These are phyloP conservation scores for Desmodus rotundus DNA, from an alignment of 2,113 vertebrate genomes.

Conservation along the genomic window DNA sequence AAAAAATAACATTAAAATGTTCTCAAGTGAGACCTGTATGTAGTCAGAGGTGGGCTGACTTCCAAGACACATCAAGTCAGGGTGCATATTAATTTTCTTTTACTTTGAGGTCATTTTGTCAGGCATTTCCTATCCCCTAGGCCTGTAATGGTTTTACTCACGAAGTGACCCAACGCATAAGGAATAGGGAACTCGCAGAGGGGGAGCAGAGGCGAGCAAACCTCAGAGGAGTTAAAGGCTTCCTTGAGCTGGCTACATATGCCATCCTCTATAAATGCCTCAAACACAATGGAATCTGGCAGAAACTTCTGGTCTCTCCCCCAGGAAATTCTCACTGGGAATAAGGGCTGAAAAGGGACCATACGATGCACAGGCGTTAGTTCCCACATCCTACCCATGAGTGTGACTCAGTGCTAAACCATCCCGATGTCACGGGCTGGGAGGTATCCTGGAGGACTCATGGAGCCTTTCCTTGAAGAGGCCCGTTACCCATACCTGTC, in stretches of 20 bases:
- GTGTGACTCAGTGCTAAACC: not conserved
- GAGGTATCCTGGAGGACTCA: not conserved
- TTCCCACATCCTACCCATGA: not conserved
- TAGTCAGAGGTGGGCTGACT: not conserved
- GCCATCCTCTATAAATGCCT: not conserved
- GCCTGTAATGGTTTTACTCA: not conserved
- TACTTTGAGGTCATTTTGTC: not conserved
- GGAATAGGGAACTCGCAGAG: not conserved
- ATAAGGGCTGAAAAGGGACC: not conserved
- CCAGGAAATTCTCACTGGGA: not conserved
- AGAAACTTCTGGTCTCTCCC: not conserved
- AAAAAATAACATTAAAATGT: not conserved
- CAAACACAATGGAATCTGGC: not conserved
- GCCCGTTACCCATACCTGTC: not conserved
- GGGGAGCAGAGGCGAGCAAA: not conserved
- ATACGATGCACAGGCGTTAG: not conserved
- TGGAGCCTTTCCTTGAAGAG: not conserved
- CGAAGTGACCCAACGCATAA: not conserved
- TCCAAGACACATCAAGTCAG: too few species aligned
- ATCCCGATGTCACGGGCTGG: too few species aligned
- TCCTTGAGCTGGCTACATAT: not conserved
- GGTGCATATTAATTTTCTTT: not conserved
- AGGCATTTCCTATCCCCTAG: not conserved
- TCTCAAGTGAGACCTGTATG: not conserved
- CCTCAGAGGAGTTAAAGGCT: not conserved